Conservation (phyloP, 2,113 vertebrate genomes). For the Hemicordylus capensis region DNA sequence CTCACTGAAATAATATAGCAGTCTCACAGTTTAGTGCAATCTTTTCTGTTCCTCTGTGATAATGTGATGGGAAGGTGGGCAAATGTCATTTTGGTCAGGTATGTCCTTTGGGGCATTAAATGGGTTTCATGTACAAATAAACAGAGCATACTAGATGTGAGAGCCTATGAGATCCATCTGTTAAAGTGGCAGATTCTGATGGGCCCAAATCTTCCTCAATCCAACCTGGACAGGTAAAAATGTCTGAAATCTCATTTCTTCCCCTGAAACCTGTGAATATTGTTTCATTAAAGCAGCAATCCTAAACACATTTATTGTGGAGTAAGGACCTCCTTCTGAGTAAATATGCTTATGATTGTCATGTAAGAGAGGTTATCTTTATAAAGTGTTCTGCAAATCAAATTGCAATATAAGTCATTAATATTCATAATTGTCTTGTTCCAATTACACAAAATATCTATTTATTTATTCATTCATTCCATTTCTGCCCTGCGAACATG, state of each 20-base stretch:
- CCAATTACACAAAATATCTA: neutral
- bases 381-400: neutral
- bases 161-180: neutral
- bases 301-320: neutral
- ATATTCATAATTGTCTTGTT: neutral
- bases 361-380: neutral
- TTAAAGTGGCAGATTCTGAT: neutral
- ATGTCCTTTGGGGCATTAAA: neutral
- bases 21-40: constrained; percentile 23
- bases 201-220: neutral
- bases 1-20: constrained; percentile 32
- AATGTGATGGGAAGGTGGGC: constrained; percentile 10
- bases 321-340: neutral
- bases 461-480: neutral
- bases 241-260: neutral
- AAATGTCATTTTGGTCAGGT: neutral
- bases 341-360: neutral
- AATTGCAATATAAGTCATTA: neutral
- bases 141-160: neutral
- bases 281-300: neutral
- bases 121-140: neutral
- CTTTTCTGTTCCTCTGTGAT: constrained; percentile 19
- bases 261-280: neutral
- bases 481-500: neutral
- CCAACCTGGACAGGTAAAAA: neutral